Base-by-base conservation (phyloP, 1,140 invertebrate genomes). In the Stegodyphus dumicola region DNA sequence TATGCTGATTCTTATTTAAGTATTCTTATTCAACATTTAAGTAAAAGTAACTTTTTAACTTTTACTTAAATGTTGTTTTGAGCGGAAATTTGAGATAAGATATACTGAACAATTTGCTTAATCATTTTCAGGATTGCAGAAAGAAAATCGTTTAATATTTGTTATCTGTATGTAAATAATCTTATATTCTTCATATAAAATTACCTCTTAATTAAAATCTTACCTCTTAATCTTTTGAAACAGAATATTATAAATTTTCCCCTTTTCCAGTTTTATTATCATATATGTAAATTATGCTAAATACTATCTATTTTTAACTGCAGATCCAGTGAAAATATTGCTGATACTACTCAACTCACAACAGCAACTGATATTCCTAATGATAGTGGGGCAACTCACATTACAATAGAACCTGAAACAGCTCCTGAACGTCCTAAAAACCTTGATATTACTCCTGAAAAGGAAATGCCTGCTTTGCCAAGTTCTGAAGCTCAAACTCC, bases 241-340 rank as follows among this genome's bases (percentile, higher is more conserved):
- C 33, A 33, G 33, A 33, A 33, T 33, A 33, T 33, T 33, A 33
- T 33, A 33, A 33, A 33, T 33, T 33, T 33, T 33, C 3, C 33
- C 3, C 33, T 33, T 33, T 33, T 33, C 33, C 3, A 33, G 33
- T 33, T 33, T 33, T 33, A 33, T 33, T 33, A 33, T 33, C 33
- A 1, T 33, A 33, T 33, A 33, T 33, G 33, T 33, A 33, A 33
- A 3, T 33, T 33, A 33, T 33, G 1, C 33, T 33, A 3, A 67
- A 67, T 67, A 15, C 7, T 48, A 54, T 53, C 6, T 67, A n/a
- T 7, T 65, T 17, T 33, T 33, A 70, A 33, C 48, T 54, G 52
- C n/a, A 85, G 83, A 2, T 85, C 83, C n/a, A 65, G 56, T 65
- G 83, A 85, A 53, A 64, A 85, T 51, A 52, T 85, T 48, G 75